phyloP scores from a whole-genome alignment of 1,140 invertebrate genomes.

The Dendrolimus kikuchii region DNA sequence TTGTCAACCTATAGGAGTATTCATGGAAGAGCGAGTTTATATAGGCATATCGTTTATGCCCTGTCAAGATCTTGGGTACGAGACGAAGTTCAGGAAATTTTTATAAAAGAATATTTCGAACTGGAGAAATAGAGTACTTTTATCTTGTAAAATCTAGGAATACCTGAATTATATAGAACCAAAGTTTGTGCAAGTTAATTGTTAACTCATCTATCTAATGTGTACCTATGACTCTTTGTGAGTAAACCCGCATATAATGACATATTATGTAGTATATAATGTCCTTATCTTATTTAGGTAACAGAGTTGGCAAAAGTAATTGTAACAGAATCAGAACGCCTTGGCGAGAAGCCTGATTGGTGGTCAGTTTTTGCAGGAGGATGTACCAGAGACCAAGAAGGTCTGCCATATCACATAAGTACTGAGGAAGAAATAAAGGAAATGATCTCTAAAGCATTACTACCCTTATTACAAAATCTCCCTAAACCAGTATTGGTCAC shows the following conservation, averaged over 20 bases:
- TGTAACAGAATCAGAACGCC: conserved; percentile 50
- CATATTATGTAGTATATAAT: neutral
- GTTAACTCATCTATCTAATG: too few relatives aligned
- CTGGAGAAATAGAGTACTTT: too few relatives aligned
- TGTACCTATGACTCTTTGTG: too few relatives aligned
- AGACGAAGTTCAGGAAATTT: too few relatives aligned
- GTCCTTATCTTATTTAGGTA: conserved; percentile 47
- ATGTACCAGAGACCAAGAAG: conserved; percentile 87
- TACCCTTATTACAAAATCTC: conserved; percentile 76
- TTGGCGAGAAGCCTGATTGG: conserved; percentile 82
- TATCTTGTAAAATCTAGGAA: too few relatives aligned
- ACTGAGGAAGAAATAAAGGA: conserved; percentile 77
- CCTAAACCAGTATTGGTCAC: conserved; percentile 84
- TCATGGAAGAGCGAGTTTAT: too few relatives aligned
- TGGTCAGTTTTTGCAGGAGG: conserved; percentile 86
- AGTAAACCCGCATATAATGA: neutral
- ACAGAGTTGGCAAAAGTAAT: conserved; percentile 66
- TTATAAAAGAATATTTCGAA: too few relatives aligned
- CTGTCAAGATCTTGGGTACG: too few relatives aligned
- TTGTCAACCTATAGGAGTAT: too few relatives aligned
- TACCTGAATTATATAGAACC: too few relatives aligned
- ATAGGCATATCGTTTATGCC: too few relatives aligned
- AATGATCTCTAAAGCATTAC: conserved; percentile 74
- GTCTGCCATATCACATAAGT: conserved; percentile 87
- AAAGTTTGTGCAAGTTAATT: too few relatives aligned